Conservation (phyloP, 2,888 invertebrate genomes). For the Heteromyza rotundicornis region DNA sequence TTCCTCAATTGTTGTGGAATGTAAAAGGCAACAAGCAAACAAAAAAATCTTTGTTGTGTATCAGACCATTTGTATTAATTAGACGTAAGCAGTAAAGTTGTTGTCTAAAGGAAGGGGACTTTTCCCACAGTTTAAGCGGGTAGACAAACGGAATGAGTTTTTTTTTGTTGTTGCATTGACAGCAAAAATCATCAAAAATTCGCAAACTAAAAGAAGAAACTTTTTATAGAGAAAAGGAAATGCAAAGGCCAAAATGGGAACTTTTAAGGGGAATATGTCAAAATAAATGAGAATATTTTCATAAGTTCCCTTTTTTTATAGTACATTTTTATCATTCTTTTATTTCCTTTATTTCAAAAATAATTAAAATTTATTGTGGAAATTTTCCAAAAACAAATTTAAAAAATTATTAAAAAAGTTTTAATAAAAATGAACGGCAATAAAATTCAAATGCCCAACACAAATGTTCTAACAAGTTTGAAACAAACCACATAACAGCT, state of each 20-base stretch:
- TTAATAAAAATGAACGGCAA: slow-evolving; percentile 1
- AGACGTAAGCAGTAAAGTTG: slow-evolving; percentile 31
- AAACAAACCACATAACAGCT: neutral
- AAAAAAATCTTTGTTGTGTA: slow-evolving; percentile 46
- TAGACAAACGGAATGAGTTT: too few species aligned
- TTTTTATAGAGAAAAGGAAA: neutral
- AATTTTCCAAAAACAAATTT: neutral
- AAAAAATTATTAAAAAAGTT: neutral
- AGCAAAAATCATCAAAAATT: neutral
- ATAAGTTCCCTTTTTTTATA: too few species aligned
- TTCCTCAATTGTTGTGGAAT: slow-evolving; percentile 25
- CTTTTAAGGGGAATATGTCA: too few species aligned
- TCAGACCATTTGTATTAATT: slow-evolving; percentile 59
- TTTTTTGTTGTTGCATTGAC: neutral
- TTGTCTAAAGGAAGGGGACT: neutral
- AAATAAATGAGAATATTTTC: too few species aligned
- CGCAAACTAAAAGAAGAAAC: neutral
- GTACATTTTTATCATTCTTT: too few species aligned
- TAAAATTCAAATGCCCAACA: neutral
- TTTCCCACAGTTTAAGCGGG: neutral
- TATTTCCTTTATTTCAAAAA: too few species aligned
- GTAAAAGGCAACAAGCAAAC: neutral
- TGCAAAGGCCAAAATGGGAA: too few species aligned
- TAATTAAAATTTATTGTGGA: neutral
- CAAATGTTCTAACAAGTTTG: neutral